Conservation (phyloP, 1,140 invertebrate genomes). For the Cydia pomonella region DNA sequence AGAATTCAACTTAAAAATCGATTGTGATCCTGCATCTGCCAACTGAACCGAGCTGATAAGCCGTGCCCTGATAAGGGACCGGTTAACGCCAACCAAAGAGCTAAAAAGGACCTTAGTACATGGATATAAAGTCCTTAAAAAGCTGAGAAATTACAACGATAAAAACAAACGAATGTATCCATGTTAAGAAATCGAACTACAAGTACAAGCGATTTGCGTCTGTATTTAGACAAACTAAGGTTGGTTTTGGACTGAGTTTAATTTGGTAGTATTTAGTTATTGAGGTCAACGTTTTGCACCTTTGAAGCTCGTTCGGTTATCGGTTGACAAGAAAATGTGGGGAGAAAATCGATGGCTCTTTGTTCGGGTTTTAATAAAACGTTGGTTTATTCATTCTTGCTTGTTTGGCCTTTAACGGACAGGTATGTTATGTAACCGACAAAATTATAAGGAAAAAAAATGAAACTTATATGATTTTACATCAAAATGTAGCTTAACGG, state of each 20-base stretch:
- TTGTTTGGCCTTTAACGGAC: not conserved
- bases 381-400: slow-evolving; percentile 10
- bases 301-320: slow-evolving; percentile 61
- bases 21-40: slow-evolving; percentile 49
- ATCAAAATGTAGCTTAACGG: too few relatives aligned
- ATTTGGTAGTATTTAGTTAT: slow-evolving; percentile 42
- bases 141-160: not conserved
- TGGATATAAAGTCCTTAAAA: slow-evolving; percentile 1
- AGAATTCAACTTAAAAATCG: slow-evolving; percentile 47
- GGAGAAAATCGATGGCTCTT: slow-evolving; percentile 41
- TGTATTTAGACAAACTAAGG: not conserved
- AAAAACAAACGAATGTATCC: slow-evolving; percentile 18
- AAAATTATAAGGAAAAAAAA: not conserved
- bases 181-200: slow-evolving; percentile 12
- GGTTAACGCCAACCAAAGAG: slow-evolving; percentile 1
- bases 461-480: too few relatives aligned
- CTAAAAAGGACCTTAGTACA: slow-evolving; percentile 35
- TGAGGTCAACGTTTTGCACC: slow-evolving; percentile 66
- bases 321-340: slow-evolving; percentile 56
- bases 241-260: slow-evolving; percentile 2
- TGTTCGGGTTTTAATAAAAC: slow-evolving; percentile 13
- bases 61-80: slow-evolving; percentile 38
- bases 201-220: not conserved
- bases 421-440: not conserved
- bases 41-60: slow-evolving; percentile 51